Evolutionary conservation across 2,113 vertebrate genomes (phyloP).

Genomic region (Clarias macrocephalus): DNA sequence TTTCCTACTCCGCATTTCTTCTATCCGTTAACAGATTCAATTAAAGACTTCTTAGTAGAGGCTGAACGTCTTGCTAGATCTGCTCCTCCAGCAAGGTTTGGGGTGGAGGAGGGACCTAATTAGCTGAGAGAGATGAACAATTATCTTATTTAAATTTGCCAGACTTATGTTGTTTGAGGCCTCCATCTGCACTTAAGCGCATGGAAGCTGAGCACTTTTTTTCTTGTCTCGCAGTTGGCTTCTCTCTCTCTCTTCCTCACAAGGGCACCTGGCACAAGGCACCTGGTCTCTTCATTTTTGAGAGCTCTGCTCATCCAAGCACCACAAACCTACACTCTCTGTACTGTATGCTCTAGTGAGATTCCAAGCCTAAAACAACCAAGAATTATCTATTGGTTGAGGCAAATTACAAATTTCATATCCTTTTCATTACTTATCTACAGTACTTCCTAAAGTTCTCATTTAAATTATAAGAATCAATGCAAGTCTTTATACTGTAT

Average conservation of each 20-base stretch:
- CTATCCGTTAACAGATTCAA: slow-evolving; percentile 70
- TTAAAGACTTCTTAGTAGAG: slow-evolving; percentile 55
- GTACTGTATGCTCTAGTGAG: neutral
- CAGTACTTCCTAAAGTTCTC: neutral
- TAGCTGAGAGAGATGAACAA: slow-evolving; percentile 65
- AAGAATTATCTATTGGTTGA: neutral
- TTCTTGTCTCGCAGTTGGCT: slow-evolving; percentile 11
- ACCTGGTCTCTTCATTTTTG: slow-evolving; percentile 14
- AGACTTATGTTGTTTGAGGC: slow-evolving; percentile 45
- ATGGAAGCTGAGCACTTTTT: slow-evolving; percentile 36
- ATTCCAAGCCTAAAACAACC: neutral
- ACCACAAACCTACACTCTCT: neutral
- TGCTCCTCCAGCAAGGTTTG: slow-evolving; percentile 37
- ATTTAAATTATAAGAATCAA: neutral
- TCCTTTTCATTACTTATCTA: neutral
- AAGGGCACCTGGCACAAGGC: neutral
- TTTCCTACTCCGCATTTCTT: slow-evolving; percentile 59
- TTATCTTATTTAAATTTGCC: slow-evolving; percentile 61
- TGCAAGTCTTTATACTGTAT: neutral
- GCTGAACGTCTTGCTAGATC: slow-evolving; percentile 51
- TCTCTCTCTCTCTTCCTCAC: neutral
- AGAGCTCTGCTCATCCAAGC: neutral
- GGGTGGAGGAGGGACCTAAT: slow-evolving; percentile 63
- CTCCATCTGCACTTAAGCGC: slow-evolving; percentile 46
- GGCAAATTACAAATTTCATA: neutral